Base-by-base conservation (phyloP, 2,888 invertebrate genomes). In the Nasonia oneida region DNA sequence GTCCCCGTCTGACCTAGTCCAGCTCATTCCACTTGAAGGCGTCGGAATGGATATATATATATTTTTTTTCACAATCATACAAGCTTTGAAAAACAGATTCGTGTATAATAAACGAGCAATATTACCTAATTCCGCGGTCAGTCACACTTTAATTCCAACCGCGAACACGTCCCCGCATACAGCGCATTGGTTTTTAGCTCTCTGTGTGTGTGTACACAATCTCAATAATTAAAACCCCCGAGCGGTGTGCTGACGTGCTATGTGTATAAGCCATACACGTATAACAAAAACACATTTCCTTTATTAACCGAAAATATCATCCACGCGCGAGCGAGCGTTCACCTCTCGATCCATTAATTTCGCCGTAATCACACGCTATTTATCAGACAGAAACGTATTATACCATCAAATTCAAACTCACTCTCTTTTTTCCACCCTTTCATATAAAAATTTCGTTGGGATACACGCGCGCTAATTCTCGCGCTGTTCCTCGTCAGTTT, bases 321-420 rank as follows among this genome's bases (percentile, higher is more conserved):
- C n/a, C 1, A 3, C 4, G 4, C 53, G 53, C 53, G 18, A 18
- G 18, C 3, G 42, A 42, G 8, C 12, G 12, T 15, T 53, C 6
- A 23, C 64, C 4, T 64, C 4, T 64, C 64, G n/a, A 67, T 67
- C 67, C 67, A 67, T 67, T 67, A 67, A 67, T 67, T 67, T 67
- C 14, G 67, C 14, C 29, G 29, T 12, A 67, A 67, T 67, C 33
- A 67, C 67, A 15, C 67, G 29, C 67, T 67, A 67, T 67, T 67
- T 67, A 67, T 67, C 29, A 29, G 33, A 61, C 6, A 61, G 57
- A 61, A 8, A 29, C 67, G 67, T 23, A 57, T 18, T 37, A n/a
- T 57, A 33, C 67, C 14, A 67, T 29, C 14, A 33, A 67, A 67
- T 67, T 14, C 14, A 57, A n/a, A 53, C n/a, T 4, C n/a, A 57